Evolutionary conservation across 1,140 invertebrate species (phyloP).

Genomic region (Coboldia fuscipes): DNA sequence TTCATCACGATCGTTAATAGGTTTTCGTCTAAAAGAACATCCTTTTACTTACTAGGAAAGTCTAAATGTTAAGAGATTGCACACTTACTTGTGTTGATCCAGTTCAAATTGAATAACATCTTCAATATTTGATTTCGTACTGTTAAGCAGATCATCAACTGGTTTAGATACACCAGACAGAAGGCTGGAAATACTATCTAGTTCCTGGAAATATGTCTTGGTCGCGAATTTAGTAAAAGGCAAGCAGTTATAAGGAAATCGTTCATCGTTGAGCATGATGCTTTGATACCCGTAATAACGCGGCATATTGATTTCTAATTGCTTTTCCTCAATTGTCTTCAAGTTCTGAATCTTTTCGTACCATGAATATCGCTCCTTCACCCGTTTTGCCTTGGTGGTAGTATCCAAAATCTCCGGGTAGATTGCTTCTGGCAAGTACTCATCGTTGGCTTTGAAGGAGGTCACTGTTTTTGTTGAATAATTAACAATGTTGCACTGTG

Average conservation of each 20-base stretch:
- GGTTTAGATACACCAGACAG: not conserved
- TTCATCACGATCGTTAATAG: not conserved
- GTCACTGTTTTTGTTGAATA: too few relatives aligned
- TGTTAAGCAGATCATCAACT: constrained; percentile 6
- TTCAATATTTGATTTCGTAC: constrained; percentile 31
- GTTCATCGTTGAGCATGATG: constrained; percentile 32
- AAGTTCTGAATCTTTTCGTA: constrained; percentile 36
- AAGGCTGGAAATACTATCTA: not conserved
- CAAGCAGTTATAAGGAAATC: constrained; percentile 41
- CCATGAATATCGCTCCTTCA: constrained; percentile 21
- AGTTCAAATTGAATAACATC: constrained; percentile 34
- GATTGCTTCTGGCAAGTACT: constrained; percentile 23
- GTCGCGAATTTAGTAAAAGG: constrained; percentile 27
- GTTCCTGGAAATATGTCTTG: not conserved
- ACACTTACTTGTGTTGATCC: constrained; percentile 26
- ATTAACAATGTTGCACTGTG: too few relatives aligned
- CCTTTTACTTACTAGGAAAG: not conserved
- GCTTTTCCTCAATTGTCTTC: constrained; percentile 59
- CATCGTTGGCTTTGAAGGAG: constrained; percentile 14
- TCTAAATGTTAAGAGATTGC: not conserved
- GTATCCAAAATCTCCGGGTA: constrained; percentile 40
- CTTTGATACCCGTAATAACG: constrained; percentile 54
- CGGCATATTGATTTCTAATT: constrained; percentile 57
- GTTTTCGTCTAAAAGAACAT: not conserved
- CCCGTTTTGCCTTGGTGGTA: constrained; percentile 18